A percentile compares a stretch with the other conserved stretches of the same genome.
These are phyloP conservation scores for Morone saxatilis DNA, from an alignment of 2,113 vertebrate genomes.

Conservation along the genomic window DNA sequence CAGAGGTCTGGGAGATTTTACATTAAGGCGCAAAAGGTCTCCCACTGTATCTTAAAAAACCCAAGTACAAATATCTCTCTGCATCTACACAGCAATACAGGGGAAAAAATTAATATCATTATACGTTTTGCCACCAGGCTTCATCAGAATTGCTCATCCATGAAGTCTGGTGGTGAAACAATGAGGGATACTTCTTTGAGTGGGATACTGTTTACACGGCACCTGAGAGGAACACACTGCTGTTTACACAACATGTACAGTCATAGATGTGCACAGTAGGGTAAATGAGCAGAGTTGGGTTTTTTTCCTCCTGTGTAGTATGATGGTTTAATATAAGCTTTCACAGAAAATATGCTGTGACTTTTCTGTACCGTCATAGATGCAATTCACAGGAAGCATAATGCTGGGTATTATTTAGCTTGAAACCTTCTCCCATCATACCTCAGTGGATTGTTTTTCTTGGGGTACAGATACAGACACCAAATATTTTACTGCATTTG, in stretches of 20 bases:
- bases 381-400: not conserved
- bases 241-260: not conserved
- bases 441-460: not conserved
- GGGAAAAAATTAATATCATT: not conserved
- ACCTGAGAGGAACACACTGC: not conserved
- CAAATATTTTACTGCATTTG: not conserved
- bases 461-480: not conserved
- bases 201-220: not conserved
- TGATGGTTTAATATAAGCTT: not conserved
- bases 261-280: not conserved
- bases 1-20: not conserved
- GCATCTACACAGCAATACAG: not conserved
- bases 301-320: not conserved
- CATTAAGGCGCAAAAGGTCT: not conserved
- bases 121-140: not conserved
- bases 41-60: not conserved
- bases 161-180: not conserved
- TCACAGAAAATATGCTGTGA: not conserved
- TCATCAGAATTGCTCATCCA: not conserved
- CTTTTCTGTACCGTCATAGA: not conserved
- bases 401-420: not conserved
- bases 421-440: not conserved
- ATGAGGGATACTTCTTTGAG: not conserved
- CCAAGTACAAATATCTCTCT: not conserved
- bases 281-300: not conserved